Evolutionary conservation across 30 jellyfish, hydroid and myxozoan genomes (phyloP), one percentile per base, ranked within the genome.

Genomic region (Hydra vulgaris): DNA sequence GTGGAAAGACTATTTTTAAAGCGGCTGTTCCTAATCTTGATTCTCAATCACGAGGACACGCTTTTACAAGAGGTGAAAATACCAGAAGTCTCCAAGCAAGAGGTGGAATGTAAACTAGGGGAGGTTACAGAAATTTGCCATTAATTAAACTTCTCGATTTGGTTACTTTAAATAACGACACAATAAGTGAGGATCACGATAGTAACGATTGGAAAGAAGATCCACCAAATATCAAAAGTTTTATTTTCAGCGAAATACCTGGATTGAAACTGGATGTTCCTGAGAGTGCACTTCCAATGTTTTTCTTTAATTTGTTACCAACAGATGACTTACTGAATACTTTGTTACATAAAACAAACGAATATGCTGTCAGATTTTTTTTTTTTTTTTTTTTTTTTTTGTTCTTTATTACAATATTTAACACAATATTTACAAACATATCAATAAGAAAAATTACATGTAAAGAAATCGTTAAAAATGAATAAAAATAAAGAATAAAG

Each of bases 281-380:
- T 69, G 76, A 69, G 25, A 69, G 15, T 23, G 27, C 76, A 69
- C 76, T 23, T 69, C 76, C 76, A 15, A 69, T 69, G 27, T 69
- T 69, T 69, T 69, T 69, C 76, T 23, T 69, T 69, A 69, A 69
- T 69, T 69, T 69, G 76, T 69, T 69, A 69, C 76, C 15, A 15
- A 40, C 76, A 69, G 76, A 69, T 69, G 76, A 69, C 76, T 69
- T 69, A 21, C 76, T 69, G 76, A 69, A 69, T 69, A 69, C 76
- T 69, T 69, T 69, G 76, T 21, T 69, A 69, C 76, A 69, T 5
- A 69, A 69, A 23, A 69, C 76, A 69, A 69, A 69, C 15, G 76
- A 69, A 69, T 69, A 69, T 69, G 76, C 76, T 69, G 27, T 3
- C 76, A 69, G 76, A 69, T 1, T 69, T 69, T 3, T 69, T 23